Evolutionary conservation across 2,888 invertebrate species (phyloP), one percentile per base, ranked within the genome.

Genomic region (Drosophila multiciliata): DNA sequence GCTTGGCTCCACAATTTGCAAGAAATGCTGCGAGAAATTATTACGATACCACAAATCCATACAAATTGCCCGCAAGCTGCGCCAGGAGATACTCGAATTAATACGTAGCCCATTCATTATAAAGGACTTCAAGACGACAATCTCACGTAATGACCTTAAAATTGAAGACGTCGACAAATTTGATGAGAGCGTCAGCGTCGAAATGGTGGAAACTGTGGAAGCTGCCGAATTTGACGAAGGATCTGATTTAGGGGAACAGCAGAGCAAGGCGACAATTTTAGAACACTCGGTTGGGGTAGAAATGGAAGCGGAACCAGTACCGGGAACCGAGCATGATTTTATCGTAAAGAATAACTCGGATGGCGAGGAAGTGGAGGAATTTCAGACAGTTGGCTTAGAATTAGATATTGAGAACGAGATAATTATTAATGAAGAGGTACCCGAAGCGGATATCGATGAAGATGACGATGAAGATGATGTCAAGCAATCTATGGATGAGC

Each of bases 401-500:
- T 55, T 89, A 29, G 84, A 90, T 61, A 82, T 83, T 40, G 87
- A 89, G 20, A 79, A 78, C 35, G 89, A 89, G 45, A 80, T 89
- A n/a, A 75, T 89, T 53, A 85, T 90, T 32, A 80, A 87, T 53
- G 83, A 89, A 55, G 81, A 77, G 45, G 77, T 67, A 38, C 58
- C 66, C 4, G 63, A 73, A 33, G 71, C 71, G 8, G 76, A 82
- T 8, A 57, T 81, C 4, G 72, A 75, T 26, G 72, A 57, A 5
- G 66, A 73, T 8, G 64, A 65, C 29, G 26, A n/a, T 29, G 72
- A 57, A 3, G 66, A 75, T 8, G 63, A 57, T 7, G n/a, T 7
- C 12, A 76, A 73, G 52, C 63, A 60, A 15, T 36, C 63, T 9
- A 8, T 29, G 3, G 74, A 75, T n/a, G 79, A 80, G 17, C 12